Conservation (phyloP, 1,140 invertebrate species). For the Aplysia californica region DNA sequence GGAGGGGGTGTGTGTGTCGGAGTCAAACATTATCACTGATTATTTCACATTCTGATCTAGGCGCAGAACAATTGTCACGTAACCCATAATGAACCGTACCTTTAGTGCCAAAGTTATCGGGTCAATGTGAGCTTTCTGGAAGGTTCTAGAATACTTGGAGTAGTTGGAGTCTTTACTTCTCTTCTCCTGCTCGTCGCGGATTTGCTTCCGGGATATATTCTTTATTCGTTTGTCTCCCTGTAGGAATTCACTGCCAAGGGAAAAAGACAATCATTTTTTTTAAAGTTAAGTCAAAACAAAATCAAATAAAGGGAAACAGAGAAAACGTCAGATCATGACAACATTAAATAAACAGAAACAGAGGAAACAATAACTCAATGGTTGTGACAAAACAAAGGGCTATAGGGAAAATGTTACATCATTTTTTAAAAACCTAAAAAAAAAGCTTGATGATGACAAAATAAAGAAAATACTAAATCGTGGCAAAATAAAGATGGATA, state of each 20-base stretch:
- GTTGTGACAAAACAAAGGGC: too few species aligned
- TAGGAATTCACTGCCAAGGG: conserved; percentile 45
- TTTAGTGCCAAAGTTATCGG: conserved; percentile 37
- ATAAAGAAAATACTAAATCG: too few species aligned
- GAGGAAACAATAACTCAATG: background rate
- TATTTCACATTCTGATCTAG: too few species aligned
- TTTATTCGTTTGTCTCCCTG: conserved; percentile 50
- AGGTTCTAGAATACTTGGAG: conserved; percentile 46
- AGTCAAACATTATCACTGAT: background rate
- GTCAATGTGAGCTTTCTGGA: conserved; percentile 44
- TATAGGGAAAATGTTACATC: too few species aligned
- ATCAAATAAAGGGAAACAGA: too few species aligned
- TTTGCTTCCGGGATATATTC: conserved; percentile 40
- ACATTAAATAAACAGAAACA: background rate
- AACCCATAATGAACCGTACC: conserved; percentile 14
- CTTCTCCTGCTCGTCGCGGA: conserved; percentile 14
- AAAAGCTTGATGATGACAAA: too few species aligned
- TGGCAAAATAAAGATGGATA: too few species aligned
- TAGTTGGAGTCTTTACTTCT: conserved; percentile 31
- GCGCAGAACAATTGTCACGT: background rate
- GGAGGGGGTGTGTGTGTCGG: background rate
- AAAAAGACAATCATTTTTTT: too few species aligned
- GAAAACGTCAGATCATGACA: too few species aligned
- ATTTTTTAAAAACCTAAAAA: too few species aligned
- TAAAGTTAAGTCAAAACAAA: too few species aligned